phyloP scores from a whole-genome alignment of 37 sponge, comb jelly and placozoan species.

The Agelas oroides region DNA sequence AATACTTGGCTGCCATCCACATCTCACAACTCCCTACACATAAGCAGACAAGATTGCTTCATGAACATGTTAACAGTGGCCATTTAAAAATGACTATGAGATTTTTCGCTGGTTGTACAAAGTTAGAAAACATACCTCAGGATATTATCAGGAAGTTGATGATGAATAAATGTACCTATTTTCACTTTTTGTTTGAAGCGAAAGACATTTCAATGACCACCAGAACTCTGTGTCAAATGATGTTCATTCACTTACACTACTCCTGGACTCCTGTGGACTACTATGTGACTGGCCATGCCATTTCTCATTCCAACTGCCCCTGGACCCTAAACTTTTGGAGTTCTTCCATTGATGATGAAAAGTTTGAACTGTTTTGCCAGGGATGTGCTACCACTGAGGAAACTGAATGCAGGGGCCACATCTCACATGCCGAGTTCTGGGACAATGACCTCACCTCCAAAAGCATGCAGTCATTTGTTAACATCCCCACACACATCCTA shows the following conservation, averaged over 20 bases:
- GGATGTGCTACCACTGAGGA: background rate
- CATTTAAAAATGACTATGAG: too few relatives aligned
- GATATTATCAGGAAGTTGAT: too few relatives aligned
- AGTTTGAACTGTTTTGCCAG: background rate
- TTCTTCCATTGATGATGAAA: background rate
- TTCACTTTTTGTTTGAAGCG: too few relatives aligned
- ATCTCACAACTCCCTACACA: background rate
- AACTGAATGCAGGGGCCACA: background rate
- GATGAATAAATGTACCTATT: too few relatives aligned
- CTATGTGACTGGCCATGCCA: background rate
- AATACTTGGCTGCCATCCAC: too few relatives aligned
- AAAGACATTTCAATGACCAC: too few relatives aligned
- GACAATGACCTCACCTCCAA: too few relatives aligned
- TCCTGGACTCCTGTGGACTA: background rate
- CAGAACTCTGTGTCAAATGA: too few relatives aligned
- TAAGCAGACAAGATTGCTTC: background rate
- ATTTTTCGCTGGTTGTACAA: too few relatives aligned
- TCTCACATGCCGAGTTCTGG: background rate
- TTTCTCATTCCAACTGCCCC: constrained; percentile 8
- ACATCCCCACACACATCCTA: background rate
- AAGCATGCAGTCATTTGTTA: background rate
- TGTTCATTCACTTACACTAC: background rate
- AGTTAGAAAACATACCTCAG: too few relatives aligned
- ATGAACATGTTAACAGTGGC: too few relatives aligned
- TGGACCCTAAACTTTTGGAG: background rate